Evolutionary conservation across 1,140 invertebrate genomes (phyloP).

Genomic region (Watersipora subatra): DNA sequence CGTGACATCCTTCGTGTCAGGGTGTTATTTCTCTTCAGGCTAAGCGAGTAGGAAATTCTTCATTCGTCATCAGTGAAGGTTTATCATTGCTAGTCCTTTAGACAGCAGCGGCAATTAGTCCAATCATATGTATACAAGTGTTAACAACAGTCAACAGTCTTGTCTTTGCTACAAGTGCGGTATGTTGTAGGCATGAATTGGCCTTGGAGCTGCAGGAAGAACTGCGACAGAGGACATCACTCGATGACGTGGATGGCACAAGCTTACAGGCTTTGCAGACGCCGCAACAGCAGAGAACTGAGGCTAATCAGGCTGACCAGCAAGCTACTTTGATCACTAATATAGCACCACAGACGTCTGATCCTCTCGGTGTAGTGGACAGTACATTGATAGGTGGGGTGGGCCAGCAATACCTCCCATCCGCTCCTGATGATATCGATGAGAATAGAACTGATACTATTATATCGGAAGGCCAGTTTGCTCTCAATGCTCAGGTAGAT

Average conservation of each 20-base stretch:
- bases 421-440: conserved; percentile 5
- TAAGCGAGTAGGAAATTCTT: no score
- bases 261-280: conserved; percentile 30
- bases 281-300: conserved; percentile 11
- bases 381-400: conserved; percentile 1
- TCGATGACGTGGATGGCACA: background rate
- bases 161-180: no score
- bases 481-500: background rate
- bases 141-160: no score
- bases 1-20: no score
- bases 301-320: background rate
- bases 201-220: conserved; percentile 17
- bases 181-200: conserved; percentile 45
- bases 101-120: no score
- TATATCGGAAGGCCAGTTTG: conserved; percentile 19
- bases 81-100: no score
- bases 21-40: no score
- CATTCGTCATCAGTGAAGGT: no score
- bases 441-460: conserved; percentile 13
- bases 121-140: no score
- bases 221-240: background rate
- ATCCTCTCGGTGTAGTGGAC: background rate
- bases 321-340: background rate
- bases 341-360: background rate
- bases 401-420: conserved; percentile 4